Conservation (phyloP, 2,888 invertebrate genomes). For the Scaptomyza caliginosa region DNA sequence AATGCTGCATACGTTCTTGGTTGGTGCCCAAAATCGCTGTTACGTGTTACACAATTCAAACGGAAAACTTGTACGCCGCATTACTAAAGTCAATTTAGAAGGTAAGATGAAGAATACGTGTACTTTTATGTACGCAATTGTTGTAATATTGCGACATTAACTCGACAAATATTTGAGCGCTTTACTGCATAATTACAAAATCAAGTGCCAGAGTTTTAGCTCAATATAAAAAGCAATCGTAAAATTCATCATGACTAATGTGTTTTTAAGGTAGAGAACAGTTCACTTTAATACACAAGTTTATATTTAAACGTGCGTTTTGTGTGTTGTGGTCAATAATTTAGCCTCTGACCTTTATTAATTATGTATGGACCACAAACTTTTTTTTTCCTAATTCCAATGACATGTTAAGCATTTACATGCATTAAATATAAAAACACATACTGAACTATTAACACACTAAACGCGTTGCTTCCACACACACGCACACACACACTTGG, state of each 20-base stretch:
- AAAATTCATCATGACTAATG: conserved; percentile 25
- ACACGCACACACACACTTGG: conserved; percentile 20
- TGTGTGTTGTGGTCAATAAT: neutral
- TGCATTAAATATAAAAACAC: conserved; percentile 27
- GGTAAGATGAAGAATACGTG: conserved; percentile 16
- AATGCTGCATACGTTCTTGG: conserved; percentile 69
- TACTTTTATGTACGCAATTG: conserved; percentile 53
- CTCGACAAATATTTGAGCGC: conserved; percentile 65
- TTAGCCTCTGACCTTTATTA: neutral
- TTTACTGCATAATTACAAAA: conserved; percentile 66
- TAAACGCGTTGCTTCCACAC: conserved; percentile 51
- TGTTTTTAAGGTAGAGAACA: too few relatives aligned
- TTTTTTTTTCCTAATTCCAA: conserved; percentile 13
- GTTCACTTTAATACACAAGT: neutral
- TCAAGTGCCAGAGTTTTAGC: conserved; percentile 39
- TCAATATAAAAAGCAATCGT: conserved; percentile 32
- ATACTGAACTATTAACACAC: conserved; percentile 69
- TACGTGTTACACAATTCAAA: conserved; percentile 51
- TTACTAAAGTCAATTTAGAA: conserved; percentile 37
- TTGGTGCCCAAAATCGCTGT: conserved; percentile 48
- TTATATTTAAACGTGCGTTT: neutral
- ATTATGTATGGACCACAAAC: conserved; percentile 2
- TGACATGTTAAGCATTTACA: conserved; percentile 37
- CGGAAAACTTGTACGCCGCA: conserved; percentile 43
- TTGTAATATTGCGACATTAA: conserved; percentile 68